Evolutionary conservation across 2,888 invertebrate genomes (phyloP), one percentile per base, ranked within the genome.

Genomic region (Lepidochitona cinerea): DNA sequence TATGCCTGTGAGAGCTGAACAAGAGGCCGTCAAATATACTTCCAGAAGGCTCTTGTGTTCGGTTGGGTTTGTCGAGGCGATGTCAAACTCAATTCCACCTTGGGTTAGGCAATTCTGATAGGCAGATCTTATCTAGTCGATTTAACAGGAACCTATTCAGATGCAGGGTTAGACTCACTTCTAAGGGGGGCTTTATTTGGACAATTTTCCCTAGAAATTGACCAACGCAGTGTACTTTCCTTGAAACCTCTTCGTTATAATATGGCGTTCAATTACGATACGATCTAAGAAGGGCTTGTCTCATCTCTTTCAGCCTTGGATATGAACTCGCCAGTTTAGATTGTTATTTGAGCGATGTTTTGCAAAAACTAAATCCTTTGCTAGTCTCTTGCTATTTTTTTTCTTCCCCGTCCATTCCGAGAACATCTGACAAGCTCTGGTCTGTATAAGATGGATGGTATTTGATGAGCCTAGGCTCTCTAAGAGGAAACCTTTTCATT

Each of bases 211-310:
- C 59, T 32, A 32, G 14, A 32, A 59, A 59, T 59, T 59, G 59
- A 32, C 59, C 26, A 59, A 59, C 59, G 59, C 59, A 59, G 29
- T 59, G 26, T 29, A 32, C 59, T 29, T 32, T 29, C 29, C 49
- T 49, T n/a, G n/a, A n/a, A 41, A 41, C 41, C 59, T 59, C 59
- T 14, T 32, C 26, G n/a, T 49, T 23, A 49, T 59, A 59, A 59
- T 59, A 59, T 59, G 59, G 29, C 59, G 59, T 59, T 59, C 59
- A 59, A 59, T 59, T 59, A 59, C 59, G 59, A 59, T 59, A 23
- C 29, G 23, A 59, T 59, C 59, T 59, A 14, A 12, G 29, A 14
- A 14, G 29, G 59, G n/a, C 49, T 23, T 59, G 23, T 59, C 59
- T 59, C 29, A 59, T 59, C 59, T 59, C 23, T 59, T 29, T 14